Conservation (phyloP, 1,140 invertebrate species). For the Pseudomyrmex concolor region DNA sequence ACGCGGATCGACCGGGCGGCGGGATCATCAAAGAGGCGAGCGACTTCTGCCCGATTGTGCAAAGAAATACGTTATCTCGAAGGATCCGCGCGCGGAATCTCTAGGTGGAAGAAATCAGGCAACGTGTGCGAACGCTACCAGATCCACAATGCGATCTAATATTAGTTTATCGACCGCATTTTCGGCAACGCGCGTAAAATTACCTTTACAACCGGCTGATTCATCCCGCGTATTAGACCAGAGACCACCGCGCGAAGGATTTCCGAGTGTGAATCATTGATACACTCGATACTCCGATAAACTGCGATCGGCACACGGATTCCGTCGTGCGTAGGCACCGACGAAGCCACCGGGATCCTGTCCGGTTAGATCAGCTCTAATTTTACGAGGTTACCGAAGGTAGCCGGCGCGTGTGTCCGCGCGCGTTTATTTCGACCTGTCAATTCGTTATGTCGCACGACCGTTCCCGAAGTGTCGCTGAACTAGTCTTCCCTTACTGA, state of each 20-base stretch:
- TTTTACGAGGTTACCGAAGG: constrained; percentile 73
- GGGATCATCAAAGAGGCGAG: constrained; percentile 27
- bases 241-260: constrained; percentile 66
- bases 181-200: constrained; percentile 61
- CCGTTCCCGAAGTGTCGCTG: constrained; percentile 39
- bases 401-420: constrained; percentile 4
- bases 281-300: constrained; percentile 66
- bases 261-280: constrained; percentile 70
- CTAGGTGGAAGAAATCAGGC: neutral
- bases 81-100: neutral
- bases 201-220: constrained; percentile 52
- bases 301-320: constrained; percentile 51
- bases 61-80: neutral
- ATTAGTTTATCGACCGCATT: constrained; percentile 60
- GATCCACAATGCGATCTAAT: constrained; percentile 50
- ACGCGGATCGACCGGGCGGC: neutral
- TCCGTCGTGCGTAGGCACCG: constrained; percentile 54
- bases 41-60: neutral
- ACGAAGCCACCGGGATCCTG: constrained; percentile 53
- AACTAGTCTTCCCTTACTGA: constrained; percentile 52
- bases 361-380: constrained; percentile 77
- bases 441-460: constrained; percentile 47
- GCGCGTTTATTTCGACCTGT: constrained; percentile 48
- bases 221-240: constrained; percentile 49
- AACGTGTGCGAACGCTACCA: constrained; percentile 3